phyloP scores from a whole-genome alignment of 2,888 invertebrate genomes.

The Dorcus hopei region DNA sequence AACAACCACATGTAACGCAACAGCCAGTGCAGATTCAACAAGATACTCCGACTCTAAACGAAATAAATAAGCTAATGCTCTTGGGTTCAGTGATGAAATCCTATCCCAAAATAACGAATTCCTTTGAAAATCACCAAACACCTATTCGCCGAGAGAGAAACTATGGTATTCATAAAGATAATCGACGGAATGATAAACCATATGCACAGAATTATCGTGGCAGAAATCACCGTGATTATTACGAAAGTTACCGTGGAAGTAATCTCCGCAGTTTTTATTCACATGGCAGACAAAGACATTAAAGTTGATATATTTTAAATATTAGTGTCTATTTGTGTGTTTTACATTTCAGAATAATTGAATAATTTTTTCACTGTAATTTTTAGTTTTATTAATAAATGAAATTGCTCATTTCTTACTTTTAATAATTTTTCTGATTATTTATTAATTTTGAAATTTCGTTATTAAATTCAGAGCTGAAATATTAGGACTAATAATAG shows the following conservation, averaged over 20 bases:
- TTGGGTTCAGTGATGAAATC: background rate
- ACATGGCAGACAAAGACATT: too few relatives aligned
- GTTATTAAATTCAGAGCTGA: too few relatives aligned
- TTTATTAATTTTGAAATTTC: too few relatives aligned
- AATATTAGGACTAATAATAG: too few relatives aligned
- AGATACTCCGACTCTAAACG: background rate
- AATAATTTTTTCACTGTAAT: too few relatives aligned
- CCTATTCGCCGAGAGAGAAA: slow-evolving; percentile 3
- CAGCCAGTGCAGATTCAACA: background rate
- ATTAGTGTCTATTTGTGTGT: too few relatives aligned
- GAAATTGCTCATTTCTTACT: too few relatives aligned
- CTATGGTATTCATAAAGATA: slow-evolving; percentile 5
- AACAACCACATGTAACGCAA: background rate
- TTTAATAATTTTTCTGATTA: too few relatives aligned
- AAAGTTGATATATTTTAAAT: too few relatives aligned
- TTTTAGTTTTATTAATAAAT: too few relatives aligned
- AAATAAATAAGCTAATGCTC: background rate
- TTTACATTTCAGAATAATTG: too few relatives aligned
- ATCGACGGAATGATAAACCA: slow-evolving; percentile 14
- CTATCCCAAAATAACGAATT: background rate
- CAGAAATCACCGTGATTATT: slow-evolving; percentile 14
- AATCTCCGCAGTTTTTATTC: too few relatives aligned
- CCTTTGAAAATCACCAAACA: slow-evolving; percentile 1
- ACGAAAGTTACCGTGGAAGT: background rate
- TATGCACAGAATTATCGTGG: slow-evolving; percentile 12